A percentile compares a stretch with the other conserved stretches of the same genome.
These are phyloP conservation scores for Manis javanica DNA, from an alignment of 2,797 vertebrate species.

Conservation along the genomic window DNA sequence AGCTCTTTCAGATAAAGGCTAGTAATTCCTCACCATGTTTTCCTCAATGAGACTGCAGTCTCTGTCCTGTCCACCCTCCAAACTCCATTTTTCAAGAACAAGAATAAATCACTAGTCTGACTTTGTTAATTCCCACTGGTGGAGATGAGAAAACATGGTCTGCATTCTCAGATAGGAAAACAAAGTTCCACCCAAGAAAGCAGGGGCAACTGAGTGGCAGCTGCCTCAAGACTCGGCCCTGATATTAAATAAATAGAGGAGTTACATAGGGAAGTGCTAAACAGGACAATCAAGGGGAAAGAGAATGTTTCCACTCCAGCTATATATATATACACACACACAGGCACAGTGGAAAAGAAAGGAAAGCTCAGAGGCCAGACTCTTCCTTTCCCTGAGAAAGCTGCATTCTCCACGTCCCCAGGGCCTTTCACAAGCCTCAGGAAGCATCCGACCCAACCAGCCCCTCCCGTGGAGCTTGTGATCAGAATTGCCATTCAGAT, in stretches of 20 bases:
- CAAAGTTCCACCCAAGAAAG: not conserved
- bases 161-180: not conserved
- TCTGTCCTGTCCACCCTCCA: not conserved
- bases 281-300: not conserved
- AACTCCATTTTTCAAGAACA: not conserved
- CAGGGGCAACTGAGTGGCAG: not conserved
- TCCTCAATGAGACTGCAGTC: not conserved
- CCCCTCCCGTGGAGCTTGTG: not conserved
- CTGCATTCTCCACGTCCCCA: not conserved
- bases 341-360: not conserved
- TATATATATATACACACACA: not conserved
- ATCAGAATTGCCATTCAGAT: constrained; percentile 34
- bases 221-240: not conserved
- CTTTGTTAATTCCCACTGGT: not conserved
- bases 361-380: not conserved
- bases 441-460: not conserved
- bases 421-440: not conserved
- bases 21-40: not conserved
- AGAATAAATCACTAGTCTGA: not conserved
- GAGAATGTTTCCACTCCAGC: not conserved
- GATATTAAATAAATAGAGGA: too few species aligned
- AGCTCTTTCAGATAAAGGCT: not conserved
- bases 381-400: not conserved
- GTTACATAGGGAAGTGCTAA: not conserved
- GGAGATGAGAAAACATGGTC: not conserved